Conservation (phyloP, 2,888 invertebrate species). For the Harmothoe impar region DNA sequence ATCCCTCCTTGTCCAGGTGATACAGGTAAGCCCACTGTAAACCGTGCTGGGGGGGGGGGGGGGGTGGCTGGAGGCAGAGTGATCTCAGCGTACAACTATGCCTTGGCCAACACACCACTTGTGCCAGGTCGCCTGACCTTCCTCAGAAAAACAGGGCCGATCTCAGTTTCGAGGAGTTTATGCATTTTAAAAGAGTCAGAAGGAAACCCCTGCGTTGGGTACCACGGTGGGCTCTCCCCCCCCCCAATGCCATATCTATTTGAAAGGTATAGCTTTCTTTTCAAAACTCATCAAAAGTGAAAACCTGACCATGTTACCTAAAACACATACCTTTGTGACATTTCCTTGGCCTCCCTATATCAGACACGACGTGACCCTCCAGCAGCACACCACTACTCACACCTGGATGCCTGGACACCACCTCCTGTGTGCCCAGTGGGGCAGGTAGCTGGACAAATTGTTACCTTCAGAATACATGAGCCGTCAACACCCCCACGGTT, state of each 20-base stretch:
- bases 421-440: not conserved
- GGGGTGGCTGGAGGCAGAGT: constrained; percentile 20
- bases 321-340: too few species aligned
- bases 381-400: not conserved
- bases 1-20: not conserved
- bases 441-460: constrained; percentile 1
- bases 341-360: too few species aligned
- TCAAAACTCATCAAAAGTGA: too few species aligned
- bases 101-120: not conserved
- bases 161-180: too few species aligned
- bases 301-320: too few species aligned
- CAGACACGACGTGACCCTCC: not conserved
- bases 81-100: constrained; percentile 12
- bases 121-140: too few species aligned
- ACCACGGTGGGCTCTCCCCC: too few species aligned
- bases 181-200: too few species aligned
- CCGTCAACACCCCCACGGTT: not conserved
- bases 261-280: too few species aligned
- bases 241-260: too few species aligned
- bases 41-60: not conserved
- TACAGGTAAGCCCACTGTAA: not conserved
- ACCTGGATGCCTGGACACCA: not conserved
- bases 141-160: too few species aligned
- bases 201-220: too few species aligned
- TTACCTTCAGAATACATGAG: not conserved